Base-by-base conservation (phyloP, 1,140 invertebrate species). In the Drosophila subobscura region DNA sequence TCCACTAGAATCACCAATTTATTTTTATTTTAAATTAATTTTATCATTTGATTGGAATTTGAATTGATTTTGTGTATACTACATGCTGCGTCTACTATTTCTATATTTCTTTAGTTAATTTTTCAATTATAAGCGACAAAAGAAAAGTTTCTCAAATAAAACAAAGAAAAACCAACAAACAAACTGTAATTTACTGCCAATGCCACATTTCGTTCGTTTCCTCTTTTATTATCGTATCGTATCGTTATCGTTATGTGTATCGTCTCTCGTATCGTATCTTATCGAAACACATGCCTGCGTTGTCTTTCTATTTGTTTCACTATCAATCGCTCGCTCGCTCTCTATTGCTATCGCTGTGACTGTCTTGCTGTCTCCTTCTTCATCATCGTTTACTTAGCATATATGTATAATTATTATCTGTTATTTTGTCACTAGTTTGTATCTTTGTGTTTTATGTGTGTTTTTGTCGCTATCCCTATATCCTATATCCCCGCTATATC, bases 71-170 rank as follows among this genome's bases (percentile, higher is more conserved):
- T 67, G 50, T 68, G 63, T 68, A 50, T 37, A 12, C 10, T 37
- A 37, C 50, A 27, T 41, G 53, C 57, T 72, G 57, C 57, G 71
- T 73, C 58, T 73, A 72, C 27, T 52, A 52, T 33, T 52, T 52
- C 12, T 52, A 52, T 52, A 27, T 52, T 73, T 67, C 40, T 72
- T 85, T 84, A 84, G 79, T 84, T 84, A 79, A 74, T 86, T 63
- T 77, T 64, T 74, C 66, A 88, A 75, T 68, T 72, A 68, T 90
- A 67, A 79, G 67, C 50, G 27, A 49, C 44, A 76, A 77, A 66
- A 45, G 37, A 66, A 60, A 59, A 50, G 61, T 50, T 67, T 71
- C 55, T 73, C 55, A 66, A 78, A 89, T 70, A 60, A 68, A 68
- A 68, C 44, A 73, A 64, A 67, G n/a, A 59, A 79, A 78, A 61